Evolutionary conservation across 2,888 invertebrate genomes (phyloP).

Genomic region (Monopis laevigella): DNA sequence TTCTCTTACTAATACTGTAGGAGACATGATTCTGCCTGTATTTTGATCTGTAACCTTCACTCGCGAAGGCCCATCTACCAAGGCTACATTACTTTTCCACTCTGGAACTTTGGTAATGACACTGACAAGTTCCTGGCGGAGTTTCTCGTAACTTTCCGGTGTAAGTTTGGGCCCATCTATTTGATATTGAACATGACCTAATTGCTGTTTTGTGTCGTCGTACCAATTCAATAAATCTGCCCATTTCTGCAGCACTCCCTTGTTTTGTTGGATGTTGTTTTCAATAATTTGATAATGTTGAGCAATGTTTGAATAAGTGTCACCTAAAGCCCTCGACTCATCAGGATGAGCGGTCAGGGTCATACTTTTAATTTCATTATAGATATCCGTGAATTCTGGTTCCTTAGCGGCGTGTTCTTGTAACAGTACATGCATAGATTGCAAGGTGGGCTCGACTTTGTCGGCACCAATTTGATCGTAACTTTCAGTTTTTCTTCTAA

Average conservation of each 20-base stretch:
- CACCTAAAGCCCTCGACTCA: conserved; percentile 77
- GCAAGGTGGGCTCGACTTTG: conserved; percentile 80
- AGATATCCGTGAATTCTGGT: conserved; percentile 78
- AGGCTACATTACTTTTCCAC: conserved; percentile 76
- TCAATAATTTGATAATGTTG: conserved; percentile 82
- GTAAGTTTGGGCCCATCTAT: conserved; percentile 78
- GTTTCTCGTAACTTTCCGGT: conserved; percentile 74
- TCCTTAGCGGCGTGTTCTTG: conserved; percentile 89
- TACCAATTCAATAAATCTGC: conserved; percentile 84
- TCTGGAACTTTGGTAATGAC: conserved; percentile 72
- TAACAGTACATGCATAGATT: conserved; percentile 80
- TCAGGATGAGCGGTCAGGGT: conserved; percentile 75
- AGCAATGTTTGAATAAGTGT: conserved; percentile 79
- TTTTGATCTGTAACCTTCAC: conserved; percentile 76
- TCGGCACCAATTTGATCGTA: conserved; percentile 85
- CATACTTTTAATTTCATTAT: conserved; percentile 84
- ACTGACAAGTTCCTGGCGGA: conserved; percentile 75
- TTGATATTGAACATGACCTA: conserved; percentile 83
- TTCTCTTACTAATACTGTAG: conserved; percentile 75
- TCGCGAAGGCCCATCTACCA: conserved; percentile 73
- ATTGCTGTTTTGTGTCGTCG: conserved; percentile 79
- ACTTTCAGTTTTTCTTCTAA: conserved; percentile 76
- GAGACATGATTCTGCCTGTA: conserved; percentile 76
- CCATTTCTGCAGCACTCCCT: conserved; percentile 82
- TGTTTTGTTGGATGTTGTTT: conserved; percentile 77